Evolutionary conservation across 2,888 invertebrate species (phyloP).

Genomic region (Acanthacorydalis orientalis): DNA sequence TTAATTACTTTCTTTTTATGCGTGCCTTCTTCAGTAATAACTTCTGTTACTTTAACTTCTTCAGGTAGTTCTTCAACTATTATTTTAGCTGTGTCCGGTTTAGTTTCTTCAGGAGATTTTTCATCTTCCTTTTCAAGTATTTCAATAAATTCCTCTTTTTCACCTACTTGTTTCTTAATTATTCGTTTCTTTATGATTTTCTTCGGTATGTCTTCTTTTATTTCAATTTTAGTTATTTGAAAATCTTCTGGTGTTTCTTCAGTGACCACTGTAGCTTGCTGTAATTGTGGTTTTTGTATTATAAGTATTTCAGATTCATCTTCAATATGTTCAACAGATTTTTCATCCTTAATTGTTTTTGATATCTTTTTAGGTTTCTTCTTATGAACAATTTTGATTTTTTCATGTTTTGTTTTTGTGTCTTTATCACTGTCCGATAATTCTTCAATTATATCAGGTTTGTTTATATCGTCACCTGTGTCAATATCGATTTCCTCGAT

Average conservation of each 20-base stretch:
- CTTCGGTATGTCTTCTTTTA: conserved; percentile 16
- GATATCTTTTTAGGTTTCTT: conserved; percentile 17
- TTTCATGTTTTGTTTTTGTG: conserved; percentile 18
- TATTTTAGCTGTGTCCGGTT: no score
- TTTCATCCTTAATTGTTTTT: conserved; percentile 24
- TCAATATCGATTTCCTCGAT: conserved; percentile 1
- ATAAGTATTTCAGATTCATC: conserved; percentile 23
- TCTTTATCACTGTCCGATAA: conserved; percentile 10
- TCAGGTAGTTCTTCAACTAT: conserved; percentile 9
- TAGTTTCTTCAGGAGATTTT: conserved; percentile 14
- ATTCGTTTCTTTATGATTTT: conserved; percentile 13
- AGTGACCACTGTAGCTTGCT: not conserved
- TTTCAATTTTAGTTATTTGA: conserved; percentile 18
- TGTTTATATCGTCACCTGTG: conserved; percentile 1
- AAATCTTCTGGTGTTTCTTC: conserved; percentile 16
- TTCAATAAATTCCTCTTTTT: conserved; percentile 16
- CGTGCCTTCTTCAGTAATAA: conserved; percentile 20
- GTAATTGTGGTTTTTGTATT: conserved; percentile 8
- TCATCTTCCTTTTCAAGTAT: conserved; percentile 26
- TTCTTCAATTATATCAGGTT: conserved; percentile 10
- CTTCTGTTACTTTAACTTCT: conserved; percentile 13
- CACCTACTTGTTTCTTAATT: conserved; percentile 13
- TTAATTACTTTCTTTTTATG: conserved; percentile 23
- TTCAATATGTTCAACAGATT: conserved; percentile 22
- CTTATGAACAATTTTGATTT: conserved; percentile 25